Evolutionary conservation across 2,113 vertebrate genomes (phyloP), one percentile per base, ranked within the genome.

Genomic region (Ctenomys sociabilis): DNA sequence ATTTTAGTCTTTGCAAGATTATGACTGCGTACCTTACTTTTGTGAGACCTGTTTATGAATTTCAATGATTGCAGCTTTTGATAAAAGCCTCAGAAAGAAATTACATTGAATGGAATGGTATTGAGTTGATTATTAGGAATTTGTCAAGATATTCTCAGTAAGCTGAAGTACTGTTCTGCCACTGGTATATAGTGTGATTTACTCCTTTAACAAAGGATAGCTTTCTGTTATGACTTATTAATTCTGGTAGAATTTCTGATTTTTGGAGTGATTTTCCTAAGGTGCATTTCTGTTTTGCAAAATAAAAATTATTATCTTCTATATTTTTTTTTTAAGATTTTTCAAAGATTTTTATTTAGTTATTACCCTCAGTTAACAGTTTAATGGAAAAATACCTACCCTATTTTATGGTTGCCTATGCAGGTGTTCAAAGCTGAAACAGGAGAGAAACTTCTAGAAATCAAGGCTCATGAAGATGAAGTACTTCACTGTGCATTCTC

Each of bases 401-500:
- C 54, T 5, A 57, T 87, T 86, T 98, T 91, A 3, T 95, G 95
- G 70, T 94, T 96, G 45, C 4, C 77, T 77, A 1, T 92, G n/a
- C 93, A 99, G 99, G 98, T 99, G 81, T 99, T 99, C 95, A 99
- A 99, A 98, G 98, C 98, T 90, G 99, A 98, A 87, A 99, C 99
- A 64, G 99, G 99, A 90, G 99, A 99, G 98, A 99, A 98, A 78
- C 98, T 99, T 73, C 95, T 98, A 64, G 99, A 99, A 95, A 98
- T 99, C 93, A 97, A 96, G 77, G 99, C 99, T 92, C 99, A 99
- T 0, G 99, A 99, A 8, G 99, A 99, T 40, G 99, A 99, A 97
- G 98, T 99, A 61, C 98, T 99, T 81, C 99, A 99, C 93, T 99
- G 99, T 89, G 49, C 99, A 81, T 99, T 99, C 97, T 99, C 99